Base-by-base conservation (phyloP, 2,888 invertebrate species). In the Diploptera punctata region DNA sequence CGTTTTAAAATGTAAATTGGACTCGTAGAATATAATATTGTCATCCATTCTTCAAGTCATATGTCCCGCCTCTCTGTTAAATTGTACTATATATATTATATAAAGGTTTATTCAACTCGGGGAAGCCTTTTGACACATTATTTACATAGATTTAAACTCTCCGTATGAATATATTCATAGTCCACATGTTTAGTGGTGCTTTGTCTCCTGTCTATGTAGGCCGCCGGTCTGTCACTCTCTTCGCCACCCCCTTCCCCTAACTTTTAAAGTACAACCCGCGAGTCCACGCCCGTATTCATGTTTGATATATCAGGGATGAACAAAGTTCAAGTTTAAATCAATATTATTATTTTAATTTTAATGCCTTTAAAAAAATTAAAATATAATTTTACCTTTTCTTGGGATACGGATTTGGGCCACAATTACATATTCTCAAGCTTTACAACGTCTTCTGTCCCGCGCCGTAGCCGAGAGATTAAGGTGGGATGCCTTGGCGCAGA, bases 101-200 rank as follows among this genome's bases (percentile, higher is more conserved):
- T 52, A 43, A 19, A 68, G 16, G 65, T 52, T 71, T 71, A 54
- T 54, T 65, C 71, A 65, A 33, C 52, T 67, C 67, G 43, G 33
- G 38, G 67, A 67, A 62, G 67, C 54, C n/a, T 67, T 71, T 67
- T 67, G 71, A 71, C 73, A 70, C 70, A 31, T 70, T 73, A 73
- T 73, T 73, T 73, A 67, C 71, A 73, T 71, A 71, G 71, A 72
- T 47, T 49, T 21, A 49, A 69, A 61, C 43, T 62, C 44, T 24
- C 69, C 70, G 26, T 70, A 73, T 67, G 62, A 71, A 73, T 73
- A 68, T 73, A 73, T 73, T 71, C 68, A 68, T 71, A 62, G 70
- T 13, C 68, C 60, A 68, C 38, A 68, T 71, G 73, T 68, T 73
- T 31, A 71, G 68, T 52, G 26, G 26, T 49, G 47, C 43, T 62